These are phyloP conservation scores for Pterois miles DNA, from an alignment of 2,797 vertebrate genomes.

Conservation along the genomic window DNA sequence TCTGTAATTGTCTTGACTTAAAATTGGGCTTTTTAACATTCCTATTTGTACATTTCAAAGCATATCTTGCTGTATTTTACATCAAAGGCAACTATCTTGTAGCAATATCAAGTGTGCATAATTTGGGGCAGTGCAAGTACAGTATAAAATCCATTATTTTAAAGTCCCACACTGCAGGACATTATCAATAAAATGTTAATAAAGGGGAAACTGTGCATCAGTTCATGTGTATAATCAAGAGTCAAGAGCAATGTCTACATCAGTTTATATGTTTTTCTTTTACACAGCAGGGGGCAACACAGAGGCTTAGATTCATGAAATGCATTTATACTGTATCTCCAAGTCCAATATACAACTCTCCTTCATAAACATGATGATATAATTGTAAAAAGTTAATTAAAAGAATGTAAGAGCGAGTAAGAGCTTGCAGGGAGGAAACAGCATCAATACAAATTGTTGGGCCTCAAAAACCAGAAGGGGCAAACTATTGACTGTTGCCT, in stretches of 20 bases:
- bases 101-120: conserved; percentile 64
- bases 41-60: conserved; percentile 73
- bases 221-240: not conserved
- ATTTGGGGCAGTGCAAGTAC: conserved; percentile 73
- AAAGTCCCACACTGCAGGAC: conserved; percentile 49
- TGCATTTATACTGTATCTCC: not conserved
- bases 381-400: conserved; percentile 2
- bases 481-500: not conserved
- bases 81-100: conserved; percentile 80
- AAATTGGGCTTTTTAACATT: conserved; percentile 61
- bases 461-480: not conserved
- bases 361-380: conserved; percentile 12
- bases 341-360: conserved; percentile 22
- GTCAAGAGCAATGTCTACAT: conserved; percentile 22
- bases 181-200: conserved; percentile 35
- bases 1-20: conserved; percentile 44
- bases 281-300: conserved; percentile 43
- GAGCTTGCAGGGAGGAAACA: not conserved
- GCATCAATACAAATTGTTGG: conserved; percentile 11
- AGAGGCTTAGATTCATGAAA: conserved; percentile 16
- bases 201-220: conserved; percentile 31
- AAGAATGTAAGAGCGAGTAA: not conserved
- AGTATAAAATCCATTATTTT: conserved; percentile 35
- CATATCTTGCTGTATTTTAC: conserved; percentile 74
- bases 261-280: conserved; percentile 22